Evolutionary conservation across 2,797 vertebrate species (phyloP).

Genomic region (Sebastes hopkinsi): DNA sequence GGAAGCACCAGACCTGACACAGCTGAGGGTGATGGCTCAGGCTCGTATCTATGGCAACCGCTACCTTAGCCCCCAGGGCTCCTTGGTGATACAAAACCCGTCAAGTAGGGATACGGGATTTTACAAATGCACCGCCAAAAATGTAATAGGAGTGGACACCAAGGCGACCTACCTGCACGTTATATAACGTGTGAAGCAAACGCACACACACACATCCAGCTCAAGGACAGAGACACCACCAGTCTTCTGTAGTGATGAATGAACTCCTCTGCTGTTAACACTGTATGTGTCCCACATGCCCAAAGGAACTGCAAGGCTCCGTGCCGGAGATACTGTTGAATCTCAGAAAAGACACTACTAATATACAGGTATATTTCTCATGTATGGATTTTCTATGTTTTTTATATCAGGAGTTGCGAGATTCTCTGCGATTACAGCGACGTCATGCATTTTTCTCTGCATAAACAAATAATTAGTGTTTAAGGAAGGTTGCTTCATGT

Average conservation of each 20-base stretch:
- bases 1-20: slow-evolving; percentile 90
- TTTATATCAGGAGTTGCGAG: slow-evolving; percentile 12
- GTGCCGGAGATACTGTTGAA: slow-evolving; percentile 69
- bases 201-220: slow-evolving; percentile 1
- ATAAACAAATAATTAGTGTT: neutral
- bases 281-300: slow-evolving; percentile 56
- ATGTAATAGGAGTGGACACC: slow-evolving; percentile 90
- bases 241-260: slow-evolving; percentile 23
- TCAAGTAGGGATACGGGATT: slow-evolving; percentile 88
- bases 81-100: slow-evolving; percentile 89
- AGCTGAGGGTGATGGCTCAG: slow-evolving; percentile 83
- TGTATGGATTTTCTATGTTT: slow-evolving; percentile 37
- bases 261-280: slow-evolving; percentile 29
- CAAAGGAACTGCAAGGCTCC: slow-evolving; percentile 78
- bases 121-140: slow-evolving; percentile 93
- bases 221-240: slow-evolving; percentile 10
- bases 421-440: neutral
- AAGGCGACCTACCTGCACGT: slow-evolving; percentile 93
- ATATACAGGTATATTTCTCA: slow-evolving; percentile 29
- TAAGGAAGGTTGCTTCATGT: neutral
- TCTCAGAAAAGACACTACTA: slow-evolving; percentile 52
- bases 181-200: slow-evolving; percentile 77
- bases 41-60: slow-evolving; percentile 90
- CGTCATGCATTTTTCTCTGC: neutral
- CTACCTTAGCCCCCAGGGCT: slow-evolving; percentile 91